Base-by-base conservation (phyloP, 2,888 invertebrate species). In the Drosophila barbarae region DNA sequence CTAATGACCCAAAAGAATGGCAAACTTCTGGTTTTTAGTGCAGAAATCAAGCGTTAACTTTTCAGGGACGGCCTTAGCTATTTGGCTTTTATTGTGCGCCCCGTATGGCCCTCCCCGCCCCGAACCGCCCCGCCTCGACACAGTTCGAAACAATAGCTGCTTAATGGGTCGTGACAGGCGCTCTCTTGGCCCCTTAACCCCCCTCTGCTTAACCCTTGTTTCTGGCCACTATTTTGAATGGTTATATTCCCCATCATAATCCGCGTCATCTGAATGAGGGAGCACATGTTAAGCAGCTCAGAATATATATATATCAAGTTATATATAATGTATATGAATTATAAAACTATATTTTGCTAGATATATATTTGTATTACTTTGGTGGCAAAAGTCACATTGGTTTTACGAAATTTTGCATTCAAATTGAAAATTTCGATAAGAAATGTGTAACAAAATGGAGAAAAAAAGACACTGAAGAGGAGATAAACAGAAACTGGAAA, bases 1-100 rank as follows among this genome's bases (percentile, higher is more conserved):
- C 80, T 85, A 84, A 84, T 84, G 85, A 78, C 69, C 77, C 57
- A 73, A 77, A 75, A 76, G 71, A 82, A 80, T 76, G 76, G 70
- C 61, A 65, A 78, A 73, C 81, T 84, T 81, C 74, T 77, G 76
- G 60, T 66, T 71, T 68, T 71, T 61, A 73, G 76, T 76, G 66
- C 69, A 52, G 63, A 65, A 64, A 60, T 52, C 49, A 70, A 68
- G 64, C 64, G 57, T 57, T 67, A 71, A 72, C 65, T 69, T 76
- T 59, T 58, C 55, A 44, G 44, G 21, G 39, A 8, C 36, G n/a
- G 18, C 21, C 21, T 34, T 34, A 32, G 55, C 12, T 38, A 57
- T 35, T 63, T 38, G 50, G 41, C 41, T 44, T 64, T 59, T 42
- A 57, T 66, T 44, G 42, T 32, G 23, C 7, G 13, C 36, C 21